These are phyloP conservation scores for Rosalia funebris DNA, from an alignment of 2,888 invertebrate species.

Conservation along the genomic window DNA sequence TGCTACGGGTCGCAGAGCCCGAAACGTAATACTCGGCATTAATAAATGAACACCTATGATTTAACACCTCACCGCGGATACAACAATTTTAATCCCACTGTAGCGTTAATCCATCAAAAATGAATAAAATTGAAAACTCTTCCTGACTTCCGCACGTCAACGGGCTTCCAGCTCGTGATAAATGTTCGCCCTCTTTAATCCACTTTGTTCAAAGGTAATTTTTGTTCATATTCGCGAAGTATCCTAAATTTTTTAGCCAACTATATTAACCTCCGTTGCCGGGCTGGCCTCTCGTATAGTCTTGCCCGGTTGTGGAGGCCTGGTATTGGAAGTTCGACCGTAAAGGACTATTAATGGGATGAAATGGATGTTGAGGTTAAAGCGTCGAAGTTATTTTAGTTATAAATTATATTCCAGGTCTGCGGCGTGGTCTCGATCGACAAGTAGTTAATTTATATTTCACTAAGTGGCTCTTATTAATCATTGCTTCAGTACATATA, in stretches of 20 bases:
- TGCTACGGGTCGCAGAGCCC: no score
- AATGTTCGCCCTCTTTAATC: slow-evolving; percentile 1
- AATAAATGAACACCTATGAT: not conserved
- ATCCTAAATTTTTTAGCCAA: not conserved
- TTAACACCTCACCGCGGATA: not conserved
- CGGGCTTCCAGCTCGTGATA: not conserved
- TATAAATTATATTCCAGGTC: not conserved
- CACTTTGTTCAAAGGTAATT: not conserved
- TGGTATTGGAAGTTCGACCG: not conserved
- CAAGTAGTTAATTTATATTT: not conserved
- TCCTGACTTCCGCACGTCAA: not conserved
- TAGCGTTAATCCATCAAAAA: slow-evolving; percentile 1
- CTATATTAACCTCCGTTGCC: not conserved
- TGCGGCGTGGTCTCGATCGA: not conserved
- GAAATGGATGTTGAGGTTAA: not conserved
- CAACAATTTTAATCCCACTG: not conserved
- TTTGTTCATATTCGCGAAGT: not conserved
- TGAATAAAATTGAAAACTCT: slow-evolving; percentile 4
- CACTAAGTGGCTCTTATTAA: not conserved
- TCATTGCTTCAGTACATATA: no score
- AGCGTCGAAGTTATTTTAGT: not conserved
- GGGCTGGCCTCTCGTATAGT: not conserved
- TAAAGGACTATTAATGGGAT: not conserved
- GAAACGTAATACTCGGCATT: not conserved
- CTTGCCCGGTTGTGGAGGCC: not conserved